A percentile compares a stretch with the other conserved stretches of the same genome.
These are phyloP conservation scores for Actinemys pallida DNA, from an alignment of 2,113 vertebrate genomes.

Conservation along the genomic window DNA sequence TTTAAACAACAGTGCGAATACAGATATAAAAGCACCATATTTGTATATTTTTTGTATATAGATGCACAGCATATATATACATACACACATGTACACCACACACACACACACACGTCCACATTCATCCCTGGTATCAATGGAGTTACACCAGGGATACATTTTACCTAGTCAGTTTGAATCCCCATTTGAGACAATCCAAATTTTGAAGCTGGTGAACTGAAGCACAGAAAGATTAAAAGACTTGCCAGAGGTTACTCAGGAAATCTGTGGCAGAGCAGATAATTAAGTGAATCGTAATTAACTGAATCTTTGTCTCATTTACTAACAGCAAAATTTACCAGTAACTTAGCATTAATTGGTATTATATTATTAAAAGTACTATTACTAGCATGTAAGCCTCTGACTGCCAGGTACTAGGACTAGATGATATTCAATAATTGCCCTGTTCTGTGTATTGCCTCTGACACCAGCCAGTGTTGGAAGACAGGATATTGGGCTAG, in stretches of 20 bases:
- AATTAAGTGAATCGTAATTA: neutral
- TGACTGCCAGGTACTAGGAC: too few relatives aligned
- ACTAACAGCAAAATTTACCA: neutral
- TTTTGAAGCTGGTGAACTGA: neutral
- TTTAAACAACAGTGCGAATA: neutral
- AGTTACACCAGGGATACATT: neutral
- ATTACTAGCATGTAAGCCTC: too few relatives aligned
- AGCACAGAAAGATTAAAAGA: neutral
- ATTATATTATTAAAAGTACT: neutral
- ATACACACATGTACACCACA: too few relatives aligned
- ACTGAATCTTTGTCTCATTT: neutral
- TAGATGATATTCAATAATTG: neutral
- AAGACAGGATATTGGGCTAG: neutral
- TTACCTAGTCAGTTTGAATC: neutral
- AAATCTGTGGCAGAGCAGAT: neutral
- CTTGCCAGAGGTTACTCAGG: neutral
- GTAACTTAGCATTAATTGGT: neutral
- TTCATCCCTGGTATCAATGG: neutral
- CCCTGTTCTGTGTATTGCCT: neutral
- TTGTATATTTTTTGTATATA: neutral
- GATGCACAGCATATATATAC: too few relatives aligned
- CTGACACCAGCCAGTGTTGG: neutral
- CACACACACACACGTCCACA: neutral
- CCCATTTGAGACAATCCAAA: neutral
- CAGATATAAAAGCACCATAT: neutral